Evolutionary conservation across 1,140 invertebrate genomes (phyloP).

Genomic region (Diabrotica virgifera): DNA sequence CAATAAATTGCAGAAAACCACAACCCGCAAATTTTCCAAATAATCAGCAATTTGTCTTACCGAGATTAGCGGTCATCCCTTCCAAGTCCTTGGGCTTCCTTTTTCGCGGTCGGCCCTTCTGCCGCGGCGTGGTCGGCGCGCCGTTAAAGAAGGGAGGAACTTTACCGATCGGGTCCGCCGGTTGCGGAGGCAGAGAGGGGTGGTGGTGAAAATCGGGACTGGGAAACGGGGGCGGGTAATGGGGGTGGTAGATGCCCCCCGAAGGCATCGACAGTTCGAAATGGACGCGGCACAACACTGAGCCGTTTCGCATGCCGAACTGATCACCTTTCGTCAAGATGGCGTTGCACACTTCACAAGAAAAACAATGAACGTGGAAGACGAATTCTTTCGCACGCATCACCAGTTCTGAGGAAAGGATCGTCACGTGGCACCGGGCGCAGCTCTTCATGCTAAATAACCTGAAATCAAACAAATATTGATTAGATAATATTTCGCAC

Average conservation of each 20-base stretch:
- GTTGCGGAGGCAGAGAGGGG: conserved; percentile 41
- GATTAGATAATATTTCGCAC: no score
- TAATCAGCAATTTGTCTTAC: conserved; percentile 54
- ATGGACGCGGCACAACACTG: conserved; percentile 68
- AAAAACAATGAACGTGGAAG: conserved; percentile 94
- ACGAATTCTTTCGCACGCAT: conserved; percentile 91
- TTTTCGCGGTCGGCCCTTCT: conserved; percentile 89
- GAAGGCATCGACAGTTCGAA: conserved; percentile 70
- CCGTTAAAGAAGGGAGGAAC: conserved; percentile 71
- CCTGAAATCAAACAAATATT: conserved; percentile 53
- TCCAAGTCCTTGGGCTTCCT: conserved; percentile 86
- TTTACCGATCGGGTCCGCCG: conserved; percentile 47
- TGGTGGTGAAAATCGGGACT: conserved; percentile 55
- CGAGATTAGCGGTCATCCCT: conserved; percentile 77
- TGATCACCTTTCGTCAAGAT: conserved; percentile 87
- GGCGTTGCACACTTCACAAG: conserved; percentile 85
- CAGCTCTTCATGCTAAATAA: conserved; percentile 82
- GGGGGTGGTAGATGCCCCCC: conserved; percentile 45
- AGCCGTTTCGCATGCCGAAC: conserved; percentile 85
- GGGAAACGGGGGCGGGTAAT: conserved; percentile 56
- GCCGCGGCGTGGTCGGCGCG: conserved; percentile 65
- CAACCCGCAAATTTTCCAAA: no score
- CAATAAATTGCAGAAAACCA: no score
- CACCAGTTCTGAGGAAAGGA: conserved; percentile 90
- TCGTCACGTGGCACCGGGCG: conserved; percentile 83